These are phyloP conservation scores for Falco columbarius DNA, from an alignment of 2,797 vertebrate species.

Conservation along the genomic window DNA sequence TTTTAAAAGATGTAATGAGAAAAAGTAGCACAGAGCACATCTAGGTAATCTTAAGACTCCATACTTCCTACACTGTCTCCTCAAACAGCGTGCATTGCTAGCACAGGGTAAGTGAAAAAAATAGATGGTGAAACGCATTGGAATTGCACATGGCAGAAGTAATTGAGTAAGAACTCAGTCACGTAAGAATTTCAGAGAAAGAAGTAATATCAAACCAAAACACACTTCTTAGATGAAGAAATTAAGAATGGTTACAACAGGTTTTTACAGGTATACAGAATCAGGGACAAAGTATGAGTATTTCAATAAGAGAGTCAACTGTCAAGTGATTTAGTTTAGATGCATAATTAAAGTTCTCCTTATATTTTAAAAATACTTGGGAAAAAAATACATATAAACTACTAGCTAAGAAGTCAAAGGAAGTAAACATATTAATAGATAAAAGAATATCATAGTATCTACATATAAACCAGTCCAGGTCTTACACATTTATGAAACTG, in stretches of 20 bases:
- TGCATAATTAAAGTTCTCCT: not conserved
- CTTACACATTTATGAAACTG: fast-evolving
- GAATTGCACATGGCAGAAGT: not conserved
- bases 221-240: not conserved
- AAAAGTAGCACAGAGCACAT: constrained; percentile 7
- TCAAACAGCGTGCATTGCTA: not conserved
- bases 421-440: not conserved
- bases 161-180: not conserved
- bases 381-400: not conserved
- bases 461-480: not conserved
- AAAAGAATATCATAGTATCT: not conserved
- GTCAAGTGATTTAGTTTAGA: not conserved
- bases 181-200: not conserved
- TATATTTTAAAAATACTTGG: not conserved
- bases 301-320: not conserved
- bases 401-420: not conserved
- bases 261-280: not conserved
- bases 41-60: not conserved
- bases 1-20: not conserved
- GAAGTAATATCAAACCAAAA: not conserved
- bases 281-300: not conserved
- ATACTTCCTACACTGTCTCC: not conserved
- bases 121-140: not conserved
- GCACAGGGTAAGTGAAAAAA: not conserved
- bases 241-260: not conserved